Conservation (phyloP, 2,113 vertebrate genomes). For the Phodopus roborovskii region DNA sequence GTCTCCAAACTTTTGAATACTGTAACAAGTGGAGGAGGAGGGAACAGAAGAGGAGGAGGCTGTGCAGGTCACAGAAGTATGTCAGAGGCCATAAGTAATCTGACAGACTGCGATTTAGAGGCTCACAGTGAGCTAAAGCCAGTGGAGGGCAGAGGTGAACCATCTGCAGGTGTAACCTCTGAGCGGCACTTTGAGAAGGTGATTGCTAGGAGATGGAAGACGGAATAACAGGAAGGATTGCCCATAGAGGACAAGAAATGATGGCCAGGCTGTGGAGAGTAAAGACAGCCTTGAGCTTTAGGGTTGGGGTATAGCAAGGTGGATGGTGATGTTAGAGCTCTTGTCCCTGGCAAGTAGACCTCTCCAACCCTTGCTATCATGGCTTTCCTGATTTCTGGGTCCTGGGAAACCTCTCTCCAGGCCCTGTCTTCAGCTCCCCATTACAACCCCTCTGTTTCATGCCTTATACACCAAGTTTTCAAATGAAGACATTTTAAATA, state of each 20-base stretch:
- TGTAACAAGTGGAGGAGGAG: not conserved
- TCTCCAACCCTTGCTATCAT: not conserved
- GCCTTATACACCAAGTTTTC: not conserved
- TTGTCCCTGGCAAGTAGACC: not conserved
- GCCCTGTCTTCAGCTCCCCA: not conserved
- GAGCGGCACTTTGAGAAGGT: not conserved
- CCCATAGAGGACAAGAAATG: not conserved
- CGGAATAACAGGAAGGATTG: not conserved
- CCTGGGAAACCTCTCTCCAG: not conserved
- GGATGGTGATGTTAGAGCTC: not conserved
- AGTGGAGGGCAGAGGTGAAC: not conserved
- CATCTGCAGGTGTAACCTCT: not conserved
- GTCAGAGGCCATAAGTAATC: not conserved
- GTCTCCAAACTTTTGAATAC: not conserved
- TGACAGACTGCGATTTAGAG: not conserved
- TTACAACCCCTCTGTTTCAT: not conserved
- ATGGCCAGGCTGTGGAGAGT: not conserved
- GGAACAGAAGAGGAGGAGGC: no score
- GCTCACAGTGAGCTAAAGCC: not conserved
- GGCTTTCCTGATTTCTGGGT: not conserved
- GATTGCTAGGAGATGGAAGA: not conserved
- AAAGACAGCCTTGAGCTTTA: not conserved
- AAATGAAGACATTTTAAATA: not conserved
- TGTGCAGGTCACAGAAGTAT: not conserved
- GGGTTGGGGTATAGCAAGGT: not conserved